phyloP scores from a whole-genome alignment of 2,888 invertebrate genomes.

The Electrophaes corylata region DNA sequence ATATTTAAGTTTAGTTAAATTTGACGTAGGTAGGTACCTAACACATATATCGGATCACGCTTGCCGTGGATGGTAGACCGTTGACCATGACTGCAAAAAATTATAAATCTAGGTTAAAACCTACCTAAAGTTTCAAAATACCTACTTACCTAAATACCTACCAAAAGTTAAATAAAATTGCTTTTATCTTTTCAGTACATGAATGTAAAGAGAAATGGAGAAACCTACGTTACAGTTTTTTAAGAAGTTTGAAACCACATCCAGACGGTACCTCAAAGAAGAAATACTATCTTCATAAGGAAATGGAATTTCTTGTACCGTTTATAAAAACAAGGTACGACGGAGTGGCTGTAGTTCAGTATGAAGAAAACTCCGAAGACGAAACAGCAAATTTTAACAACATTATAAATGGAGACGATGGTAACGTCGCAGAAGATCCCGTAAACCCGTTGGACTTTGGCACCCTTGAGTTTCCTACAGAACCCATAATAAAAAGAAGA shows the following conservation, averaged over 20 bases:
- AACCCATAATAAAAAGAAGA: slow-evolving; percentile 31
- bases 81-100: not conserved
- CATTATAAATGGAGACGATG: slow-evolving; percentile 13
- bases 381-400: slow-evolving; percentile 40
- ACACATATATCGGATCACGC: too few species aligned
- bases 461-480: slow-evolving; percentile 23
- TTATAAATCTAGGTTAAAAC: not conserved
- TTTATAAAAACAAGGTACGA: slow-evolving; percentile 46
- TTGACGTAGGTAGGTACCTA: too few species aligned
- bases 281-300: slow-evolving; percentile 55
- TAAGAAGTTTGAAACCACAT: slow-evolving; percentile 53
- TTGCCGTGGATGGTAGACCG: not conserved
- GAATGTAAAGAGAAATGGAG: slow-evolving; percentile 62
- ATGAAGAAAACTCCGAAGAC: slow-evolving; percentile 47
- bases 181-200: slow-evolving; percentile 44
- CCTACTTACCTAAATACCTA: not conserved
- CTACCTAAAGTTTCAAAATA: not conserved
- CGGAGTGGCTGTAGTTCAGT: slow-evolving; percentile 25
- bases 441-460: slow-evolving; percentile 13
- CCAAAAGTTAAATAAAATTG: not conserved
- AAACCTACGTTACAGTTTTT: slow-evolving; percentile 55
- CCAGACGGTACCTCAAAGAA: slow-evolving; percentile 51
- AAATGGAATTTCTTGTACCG: slow-evolving; percentile 56
- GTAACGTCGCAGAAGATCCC: slow-evolving; percentile 17
- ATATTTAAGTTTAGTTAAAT: not conserved